Conservation (phyloP, 2,113 vertebrate genomes). For the Grus americana region DNA sequence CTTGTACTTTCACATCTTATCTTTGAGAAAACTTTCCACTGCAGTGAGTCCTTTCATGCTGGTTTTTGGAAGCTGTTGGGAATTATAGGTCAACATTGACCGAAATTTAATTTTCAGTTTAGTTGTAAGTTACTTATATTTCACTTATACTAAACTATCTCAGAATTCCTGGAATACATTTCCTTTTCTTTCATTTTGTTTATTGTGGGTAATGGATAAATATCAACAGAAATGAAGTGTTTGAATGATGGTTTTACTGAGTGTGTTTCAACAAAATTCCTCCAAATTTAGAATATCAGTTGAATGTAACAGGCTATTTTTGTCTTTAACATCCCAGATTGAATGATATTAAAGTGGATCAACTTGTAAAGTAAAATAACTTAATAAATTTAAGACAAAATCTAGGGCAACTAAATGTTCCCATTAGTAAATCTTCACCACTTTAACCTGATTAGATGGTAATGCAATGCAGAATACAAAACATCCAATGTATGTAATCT, state of each 20-base stretch:
- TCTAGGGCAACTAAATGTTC: conserved; percentile 28
- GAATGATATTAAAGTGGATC: conserved; percentile 5
- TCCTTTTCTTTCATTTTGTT: neutral
- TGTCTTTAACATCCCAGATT: neutral
- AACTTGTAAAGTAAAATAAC: conserved; percentile 18
- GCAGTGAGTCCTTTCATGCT: neutral
- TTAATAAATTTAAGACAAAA: conserved; percentile 27
- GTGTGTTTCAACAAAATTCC: neutral
- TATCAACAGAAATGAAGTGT: neutral
- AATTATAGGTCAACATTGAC: neutral
- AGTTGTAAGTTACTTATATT: neutral
- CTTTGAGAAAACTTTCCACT: neutral
- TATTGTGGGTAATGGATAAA: neutral
- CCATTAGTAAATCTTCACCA: conserved; percentile 30
- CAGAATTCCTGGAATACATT: neutral
- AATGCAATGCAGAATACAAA: conserved; percentile 4
- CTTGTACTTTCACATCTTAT: neutral
- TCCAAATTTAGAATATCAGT: neutral
- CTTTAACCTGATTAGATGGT: conserved; percentile 32
- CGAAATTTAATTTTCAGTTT: neutral
- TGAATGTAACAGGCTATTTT: neutral
- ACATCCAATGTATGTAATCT: neutral
- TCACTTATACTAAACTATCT: neutral
- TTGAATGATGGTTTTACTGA: neutral
- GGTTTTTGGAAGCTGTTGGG: neutral